Base-by-base conservation (phyloP, 2,113 vertebrate species). In the Pelodiscus sinensis region DNA sequence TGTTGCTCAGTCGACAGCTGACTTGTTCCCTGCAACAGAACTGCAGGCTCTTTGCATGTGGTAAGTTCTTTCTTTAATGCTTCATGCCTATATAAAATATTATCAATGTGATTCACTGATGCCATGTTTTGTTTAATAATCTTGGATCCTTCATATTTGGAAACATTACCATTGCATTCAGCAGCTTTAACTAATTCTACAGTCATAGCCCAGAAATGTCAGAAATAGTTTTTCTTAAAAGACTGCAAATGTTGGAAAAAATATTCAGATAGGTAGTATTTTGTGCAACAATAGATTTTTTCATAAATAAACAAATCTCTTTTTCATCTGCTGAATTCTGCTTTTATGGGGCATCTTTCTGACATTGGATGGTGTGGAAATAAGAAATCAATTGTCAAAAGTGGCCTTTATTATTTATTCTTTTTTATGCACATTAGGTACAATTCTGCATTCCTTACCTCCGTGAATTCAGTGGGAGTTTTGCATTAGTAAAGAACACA, bases 1-100 rank as follows among this genome's bases (percentile, higher is more conserved):
- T 98, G 88, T 82, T 99, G 93, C 98, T 99, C 58, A 96, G 97
- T 91, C 98, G 98, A 65, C 98, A 98, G 71, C 96, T 99, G 77
- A 90, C 96, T 10, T 92, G 97, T 92, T 96, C 97, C 29, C 91
- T 99, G 90, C 98, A 98, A 86, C 98, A 98, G 35, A 98, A 96
- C 92, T 92, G 97, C 86, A 97, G 96, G 87, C 97, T 98, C 52
- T 94, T 97, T 9, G 51, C 90, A 71, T 85, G 98, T 88, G 98
- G 97, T 99, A 96, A 98, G 96, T 16, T 54, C 21, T 4, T n/a
- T n/a, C n/a, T n/a, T n/a, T n/a, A n/a, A n/a, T n/a, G n/a, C 16
- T 79, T 88, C 3, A n/a, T 0, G 0, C 29, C 85, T 14, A 2
- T 82, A 14, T n/a, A 73, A 50, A 55, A 25, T 44, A 86, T 55